Base-by-base conservation (phyloP, 1,140 invertebrate species). In the Drosophila saltans region DNA sequence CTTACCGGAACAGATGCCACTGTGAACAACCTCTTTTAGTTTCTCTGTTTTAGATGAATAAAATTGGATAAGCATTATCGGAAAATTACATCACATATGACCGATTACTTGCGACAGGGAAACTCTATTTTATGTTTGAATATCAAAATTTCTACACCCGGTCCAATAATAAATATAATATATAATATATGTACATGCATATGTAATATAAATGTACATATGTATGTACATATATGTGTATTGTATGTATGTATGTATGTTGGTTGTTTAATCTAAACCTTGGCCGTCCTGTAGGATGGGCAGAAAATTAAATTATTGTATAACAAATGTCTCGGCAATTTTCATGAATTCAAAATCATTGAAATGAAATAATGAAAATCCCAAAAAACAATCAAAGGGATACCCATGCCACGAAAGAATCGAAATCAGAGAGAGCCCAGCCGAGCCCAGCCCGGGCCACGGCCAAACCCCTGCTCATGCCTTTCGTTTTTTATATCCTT, bases 321-420 rank as follows among this genome's bases (percentile, higher is more conserved):
- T 78, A 84, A 89, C 84, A 88, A 88, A 84, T 88, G 84, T 88
- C 78, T 70, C 84, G 65, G 61, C 68, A 89, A 84, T 89, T 90
- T 90, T 80, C 67, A 59, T 80, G 76, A 80, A 90, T 90, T 84
- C 81, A 90, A 90, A 90, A 90, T 75, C 85, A 90, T 85, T 90
- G 85, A 90, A 69, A 77, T 90, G 85, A 85, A 90, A 90, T 90
- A 90, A 90, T 90, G 78, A 73, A 90, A 90, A 90, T 90, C 85
- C 85, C 72, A 82, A 90, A 90, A 85, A 90, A 90, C 85, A 90
- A 90, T 90, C 85, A 90, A 90, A 90, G 76, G 75, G 66, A 85
- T 85, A 85, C 76, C 73, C 72, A 73, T 40, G 70, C 75, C 68
- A 64, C 28, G 16, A n/a, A 43, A 52, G 45, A 52, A 52, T 52